Base-by-base conservation (phyloP, 2,113 vertebrate genomes). In the Monopterus albus region DNA sequence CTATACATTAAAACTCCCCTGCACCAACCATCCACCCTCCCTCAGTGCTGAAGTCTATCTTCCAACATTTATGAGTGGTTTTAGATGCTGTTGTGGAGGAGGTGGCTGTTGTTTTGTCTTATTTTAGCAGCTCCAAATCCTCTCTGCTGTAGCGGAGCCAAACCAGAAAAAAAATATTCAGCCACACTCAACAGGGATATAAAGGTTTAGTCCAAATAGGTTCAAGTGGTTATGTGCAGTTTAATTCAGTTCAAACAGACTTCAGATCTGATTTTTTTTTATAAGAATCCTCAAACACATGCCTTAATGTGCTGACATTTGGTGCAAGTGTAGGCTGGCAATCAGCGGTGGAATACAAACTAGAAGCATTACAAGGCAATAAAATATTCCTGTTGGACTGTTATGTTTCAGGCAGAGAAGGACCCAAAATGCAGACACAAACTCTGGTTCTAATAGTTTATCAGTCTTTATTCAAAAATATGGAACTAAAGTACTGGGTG, bases 21-120 rank as follows among this genome's bases (percentile, higher is more conserved):
- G 46, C 69, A 62, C 14, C 55, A 57, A 6, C 29, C 43, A 12
- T 61, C 51, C 8, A 45, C 50, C 35, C 59, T 68, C 38, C 55
- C 51, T 53, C 55, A 52, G 63, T 6, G 35, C 65, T 38, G 46
- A 35, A 77, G 75, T 53, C 58, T 46, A 65, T 88, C 83, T 81
- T 87, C 65, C 55, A 91, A 79, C 78, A 87, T 88, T 81, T 71
- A 79, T 86, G 78, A 83, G 86, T 64, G 78, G 63, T 85, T 85
- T 79, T 77, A 81, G 79, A 68, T 43, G 66, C 70, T 66, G 56
- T 81, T 31, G 25, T 82, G 78, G 66, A 70, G 80, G 78, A 75
- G 81, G 77, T 42, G 70, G 38, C 39, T 56, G 78, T 79, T 78
- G 72, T 57, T 82, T 89, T 64, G 68, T 49, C 80, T 86, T 84